Base-by-base conservation (phyloP, 2,888 invertebrate species). In the Lithosia quadra region DNA sequence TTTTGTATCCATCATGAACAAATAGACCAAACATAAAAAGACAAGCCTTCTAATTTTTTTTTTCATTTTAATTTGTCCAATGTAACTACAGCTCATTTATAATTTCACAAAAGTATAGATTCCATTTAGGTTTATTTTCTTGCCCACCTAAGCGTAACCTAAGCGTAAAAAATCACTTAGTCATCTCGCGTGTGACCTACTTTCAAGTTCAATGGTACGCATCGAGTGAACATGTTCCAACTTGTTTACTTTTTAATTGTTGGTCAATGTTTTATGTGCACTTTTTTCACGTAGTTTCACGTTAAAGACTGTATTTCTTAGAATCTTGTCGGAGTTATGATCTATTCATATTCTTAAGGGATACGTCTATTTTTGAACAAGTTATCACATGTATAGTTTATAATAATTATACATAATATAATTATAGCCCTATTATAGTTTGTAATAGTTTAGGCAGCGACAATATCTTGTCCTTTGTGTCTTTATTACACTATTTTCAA, bases 171-270 rank as follows among this genome's bases (percentile, higher is more conserved):
- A 72, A 66, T 71, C 22, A 58, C 73, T 88, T 84, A 89, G 84
- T 89, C 89, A 89, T 81, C 76, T 70, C 73, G 75, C 75, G 80
- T 76, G 67, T 82, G 88, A 81, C 85, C 90, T 79, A 90, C 87
- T 85, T 90, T 82, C 78, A 63, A 78, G 75, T 79, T 73, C 79
- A 76, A 73, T 76, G 73, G 73, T 68, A 73, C 68, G 69, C 70
- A 74, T 69, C 80, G 72, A 75, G 39, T 68, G 75, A 82, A 84
- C 88, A 84, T 73, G 87, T 85, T 82, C 77, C 73, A 78, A 87
- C 87, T 79, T 86, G 85, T 56, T 75, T 57, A 22, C 28, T 76
- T 39, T 73, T 76, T 61, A 64, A 64, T 64, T 69, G 64, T 72
- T 69, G 34, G 60, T 64, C 55, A n/a, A 55, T 55, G 60, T 22